A percentile compares a stretch with the other conserved stretches of the same genome.
phyloP scores from a whole-genome alignment of 2,797 vertebrate species.

The Orestias chungarensis region DNA sequence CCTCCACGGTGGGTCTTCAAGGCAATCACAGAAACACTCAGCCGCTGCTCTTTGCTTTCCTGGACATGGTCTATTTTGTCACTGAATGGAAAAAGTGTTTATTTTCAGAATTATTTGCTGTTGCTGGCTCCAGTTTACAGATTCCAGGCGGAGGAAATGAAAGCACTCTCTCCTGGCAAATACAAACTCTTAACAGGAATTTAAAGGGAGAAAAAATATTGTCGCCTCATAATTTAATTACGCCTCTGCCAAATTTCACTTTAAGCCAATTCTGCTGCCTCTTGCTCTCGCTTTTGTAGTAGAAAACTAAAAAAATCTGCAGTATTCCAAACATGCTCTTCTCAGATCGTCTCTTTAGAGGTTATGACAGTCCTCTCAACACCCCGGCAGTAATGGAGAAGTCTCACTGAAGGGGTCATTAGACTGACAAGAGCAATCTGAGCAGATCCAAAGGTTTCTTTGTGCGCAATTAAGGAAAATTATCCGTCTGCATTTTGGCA shows the following conservation, averaged over 20 bases:
- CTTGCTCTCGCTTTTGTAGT: conserved; percentile 1
- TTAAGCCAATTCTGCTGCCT: conserved; percentile 16
- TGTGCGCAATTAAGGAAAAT: conserved; percentile 71
- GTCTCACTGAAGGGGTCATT: conserved; percentile 54
- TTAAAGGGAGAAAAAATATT: conserved; percentile 45
- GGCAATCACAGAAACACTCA: conserved; percentile 38
- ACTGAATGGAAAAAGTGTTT: conserved; percentile 47
- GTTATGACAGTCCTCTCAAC: conserved; percentile 32
- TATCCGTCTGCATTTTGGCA: conserved; percentile 61
- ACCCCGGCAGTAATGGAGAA: conserved; percentile 24
- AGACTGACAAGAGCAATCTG: conserved; percentile 51
- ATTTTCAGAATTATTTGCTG: conserved; percentile 18
- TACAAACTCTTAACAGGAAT: conserved; percentile 23
- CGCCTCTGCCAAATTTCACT: conserved; percentile 29
- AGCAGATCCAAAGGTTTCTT: conserved; percentile 59
- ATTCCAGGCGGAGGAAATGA: conserved; percentile 25
- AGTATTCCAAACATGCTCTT: conserved; percentile 6
- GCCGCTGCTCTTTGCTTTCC: conserved; percentile 26
- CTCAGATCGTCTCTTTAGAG: conserved; percentile 26
- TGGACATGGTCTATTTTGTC: conserved; percentile 32
- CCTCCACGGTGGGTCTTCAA: conserved; percentile 37
- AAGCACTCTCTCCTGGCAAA: conserved; percentile 8
- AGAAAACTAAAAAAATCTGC: neutral
- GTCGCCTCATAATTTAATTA: conserved; percentile 40
- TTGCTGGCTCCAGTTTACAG: conserved; percentile 17